Evolutionary conservation across 2,797 vertebrate genomes (phyloP), one percentile per base, ranked within the genome.

Genomic region (Coendou prehensilis): DNA sequence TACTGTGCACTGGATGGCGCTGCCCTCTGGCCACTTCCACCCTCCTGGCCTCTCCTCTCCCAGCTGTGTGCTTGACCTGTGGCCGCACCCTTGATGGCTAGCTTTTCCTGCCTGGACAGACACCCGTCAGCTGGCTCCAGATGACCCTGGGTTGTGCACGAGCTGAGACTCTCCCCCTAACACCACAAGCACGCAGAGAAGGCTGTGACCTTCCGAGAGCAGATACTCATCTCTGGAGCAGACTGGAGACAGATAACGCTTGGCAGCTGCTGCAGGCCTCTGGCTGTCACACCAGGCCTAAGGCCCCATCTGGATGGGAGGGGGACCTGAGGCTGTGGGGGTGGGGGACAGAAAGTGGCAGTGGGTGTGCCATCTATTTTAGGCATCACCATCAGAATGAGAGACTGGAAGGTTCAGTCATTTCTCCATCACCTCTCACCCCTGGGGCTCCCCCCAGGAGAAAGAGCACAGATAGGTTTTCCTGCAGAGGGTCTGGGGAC

Each of bases 401-500:
- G 41, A 75, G 56, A 33, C 17, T 11, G 5, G 28, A 84, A 30
- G 37, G 52, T 0, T 8, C 26, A 28, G 79, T 50, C 47, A 17
- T 26, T 22, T 75, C 76, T 86, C 75, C 20, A 6, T 0, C 23
- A 37, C 37, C 64, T 33, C 26, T 78, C 45, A 54, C 9, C 61
- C 83, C 22, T 0, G 0, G 93, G 71, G 89, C 9, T 47, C 33
- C 37, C 75, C 41, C 5, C 2, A 61, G 88, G 80, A 47, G 47
- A 37, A 76, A 87, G 87, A 76, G 61, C 75, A 57, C 15, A 80
- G 56, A 22, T 11, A 71, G 30, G 67, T 54, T 79, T 95, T 92
- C 94, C 97, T 41, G 67, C 3, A 3, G 75, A 83, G 91, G 94
- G 84, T 91, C 86, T 93, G 67, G 92, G 81, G 81, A 71, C 56